These are phyloP conservation scores for Pterois miles DNA, from an alignment of 2,797 vertebrate genomes.

Conservation along the genomic window DNA sequence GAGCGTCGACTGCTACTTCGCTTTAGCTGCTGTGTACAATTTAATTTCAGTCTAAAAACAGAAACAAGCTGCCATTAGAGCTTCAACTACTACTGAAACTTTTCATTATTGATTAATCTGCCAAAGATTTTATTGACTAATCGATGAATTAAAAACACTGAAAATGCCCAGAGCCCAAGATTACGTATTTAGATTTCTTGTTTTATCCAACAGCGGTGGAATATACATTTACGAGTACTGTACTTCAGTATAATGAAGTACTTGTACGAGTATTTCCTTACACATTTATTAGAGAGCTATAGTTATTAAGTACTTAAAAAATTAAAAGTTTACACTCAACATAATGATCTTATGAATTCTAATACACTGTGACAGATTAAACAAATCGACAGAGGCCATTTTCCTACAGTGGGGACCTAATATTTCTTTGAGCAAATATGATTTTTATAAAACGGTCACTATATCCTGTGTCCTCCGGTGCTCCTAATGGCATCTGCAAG, in stretches of 20 bases:
- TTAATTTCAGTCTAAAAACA: neutral
- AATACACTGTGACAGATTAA: neutral
- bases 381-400: too few relatives aligned
- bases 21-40: constrained; percentile 25
- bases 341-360: neutral
- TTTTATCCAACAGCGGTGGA: neutral
- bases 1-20: constrained; percentile 39
- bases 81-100: neutral
- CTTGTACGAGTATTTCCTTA: neutral
- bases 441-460: too few relatives aligned
- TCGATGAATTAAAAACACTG: neutral
- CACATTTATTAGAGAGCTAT: neutral
- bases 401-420: neutral
- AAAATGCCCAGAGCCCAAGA: neutral
- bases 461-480: too few relatives aligned
- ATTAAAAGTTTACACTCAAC: neutral
- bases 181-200: neutral
- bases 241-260: neutral
- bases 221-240: neutral
- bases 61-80: neutral
- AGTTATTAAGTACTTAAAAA: too few relatives aligned
- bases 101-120: neutral
- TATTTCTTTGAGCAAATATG: too few relatives aligned
- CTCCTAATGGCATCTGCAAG: too few relatives aligned
- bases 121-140: neutral